Percentiles rank a stretch among this genome's conserved stretches.
Conservation (phyloP, 2,113 vertebrate genomes). For the Mesoclemmys tuberculata region DNA sequence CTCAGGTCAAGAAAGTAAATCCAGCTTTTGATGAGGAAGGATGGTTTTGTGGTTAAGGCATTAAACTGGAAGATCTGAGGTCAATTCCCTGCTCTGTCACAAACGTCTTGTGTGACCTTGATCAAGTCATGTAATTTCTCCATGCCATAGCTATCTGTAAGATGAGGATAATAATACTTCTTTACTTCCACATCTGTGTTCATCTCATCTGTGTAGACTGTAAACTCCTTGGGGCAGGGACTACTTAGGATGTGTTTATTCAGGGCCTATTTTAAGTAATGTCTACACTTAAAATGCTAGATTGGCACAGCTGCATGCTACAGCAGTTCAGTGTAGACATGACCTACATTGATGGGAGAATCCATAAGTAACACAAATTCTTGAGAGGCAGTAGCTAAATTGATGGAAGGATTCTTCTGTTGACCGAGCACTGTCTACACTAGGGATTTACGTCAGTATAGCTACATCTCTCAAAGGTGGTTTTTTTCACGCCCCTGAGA, state of each 20-base stretch:
- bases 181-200: accelerated
- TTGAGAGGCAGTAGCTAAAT: neutral
- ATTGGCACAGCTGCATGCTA: neutral
- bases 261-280: neutral
- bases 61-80: neutral
- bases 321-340: no score
- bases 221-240: neutral
- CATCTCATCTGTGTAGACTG: neutral
- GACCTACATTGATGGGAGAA: no score
- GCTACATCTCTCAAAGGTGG: neutral
- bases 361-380: neutral
- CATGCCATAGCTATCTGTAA: neutral
- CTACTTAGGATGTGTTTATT: neutral
- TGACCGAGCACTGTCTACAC: neutral
- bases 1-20: neutral
- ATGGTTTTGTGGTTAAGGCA: neutral
- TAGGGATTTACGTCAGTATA: neutral
- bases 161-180: accelerated
- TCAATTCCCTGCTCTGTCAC: neutral
- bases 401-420: neutral
- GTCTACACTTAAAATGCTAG: neutral
- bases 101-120: neutral
- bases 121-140: neutral
- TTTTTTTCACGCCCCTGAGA: neutral
- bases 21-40: neutral